Base-by-base conservation (phyloP, 2,888 invertebrate species). In the Lasioglossum zephyrum region DNA sequence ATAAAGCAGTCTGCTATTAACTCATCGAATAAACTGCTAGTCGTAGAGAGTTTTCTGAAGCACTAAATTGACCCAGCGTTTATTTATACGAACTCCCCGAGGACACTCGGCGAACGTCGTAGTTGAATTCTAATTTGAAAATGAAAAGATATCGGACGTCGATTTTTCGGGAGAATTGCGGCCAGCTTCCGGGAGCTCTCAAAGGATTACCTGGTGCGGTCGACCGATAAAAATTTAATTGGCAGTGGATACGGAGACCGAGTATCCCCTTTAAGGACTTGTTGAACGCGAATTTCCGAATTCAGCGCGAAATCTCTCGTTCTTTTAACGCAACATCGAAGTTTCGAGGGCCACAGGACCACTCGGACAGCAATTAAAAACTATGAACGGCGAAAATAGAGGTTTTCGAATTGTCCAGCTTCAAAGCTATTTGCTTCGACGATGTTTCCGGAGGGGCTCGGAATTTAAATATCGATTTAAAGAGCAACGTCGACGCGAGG, bases 151-250 rank as follows among this genome's bases (percentile, higher is more conserved):
- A 18, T 22, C 22, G 39, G 18, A 18, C 18, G 36, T 16, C 31
- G 36, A 9, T 69, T 69, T 39, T 39, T 39, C 18, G 39, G 1
- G 22, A 39, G 39, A 18, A 69, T 22, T 69, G 22, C 36, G 39
- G 39, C 36, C 18, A 69, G 69, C 39, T 69, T 69, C 39, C 69
- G 69, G 22, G 22, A 39, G 39, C 8, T 69, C 36, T 69, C 22
- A 18, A 36, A 22, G 39, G 69, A 69, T 39, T 36, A 39, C 36
- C 3, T 39, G 4, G 39, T 9, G 8, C 39, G 39, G 36, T 69
- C 69, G 39, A 69, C 69, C 69, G 22, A 69, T 69, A 69, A 69
- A 69, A 69, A 69, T 39, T 69, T 69, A 39, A 39, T 69, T 70
- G 70, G n/a, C 9, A n/a, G 39, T n/a, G 11, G 70, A 70, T n/a